Conservation (phyloP, 30 jellyfish, hydroid and myxozoan genomes). For the Turritopsis dohrnii region DNA sequence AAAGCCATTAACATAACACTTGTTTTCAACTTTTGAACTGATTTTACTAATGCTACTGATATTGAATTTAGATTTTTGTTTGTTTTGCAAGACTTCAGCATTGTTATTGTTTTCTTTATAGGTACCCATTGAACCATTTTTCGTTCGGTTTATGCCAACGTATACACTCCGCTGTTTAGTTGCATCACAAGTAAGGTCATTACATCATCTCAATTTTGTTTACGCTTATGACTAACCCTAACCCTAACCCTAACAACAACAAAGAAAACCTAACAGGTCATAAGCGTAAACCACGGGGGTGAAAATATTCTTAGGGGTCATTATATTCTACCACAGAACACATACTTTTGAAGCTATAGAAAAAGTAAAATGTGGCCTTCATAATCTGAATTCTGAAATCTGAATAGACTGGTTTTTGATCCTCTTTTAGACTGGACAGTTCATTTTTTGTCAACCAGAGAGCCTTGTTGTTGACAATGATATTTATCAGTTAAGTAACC, state of each 20-base stretch:
- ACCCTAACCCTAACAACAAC: no score
- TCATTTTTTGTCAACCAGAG: slow-evolving; percentile 91
- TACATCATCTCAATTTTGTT: slow-evolving; percentile 7
- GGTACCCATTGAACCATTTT: slow-evolving; percentile 95
- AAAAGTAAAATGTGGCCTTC: no score
- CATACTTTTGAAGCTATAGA: not conserved
- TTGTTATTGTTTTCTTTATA: slow-evolving; percentile 21
- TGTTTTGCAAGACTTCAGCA: not conserved
- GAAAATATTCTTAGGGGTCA: no score
- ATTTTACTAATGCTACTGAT: no score
- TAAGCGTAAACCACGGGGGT: no score
- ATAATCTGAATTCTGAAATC: no score
- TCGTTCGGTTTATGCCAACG: slow-evolving; percentile 89
- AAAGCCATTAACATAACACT: no score
- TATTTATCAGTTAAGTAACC: slow-evolving; percentile 59
- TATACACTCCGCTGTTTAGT: slow-evolving; percentile 88
- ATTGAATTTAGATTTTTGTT: not conserved
- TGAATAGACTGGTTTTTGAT: not conserved
- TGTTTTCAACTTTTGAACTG: no score
- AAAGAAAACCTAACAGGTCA: no score
- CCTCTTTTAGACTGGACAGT: slow-evolving; percentile 76
- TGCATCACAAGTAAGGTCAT: slow-evolving; percentile 64
- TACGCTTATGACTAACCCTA: no score
- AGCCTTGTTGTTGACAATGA: slow-evolving; percentile 72
- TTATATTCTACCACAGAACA: no score